Evolutionary conservation across 1,140 invertebrate species (phyloP).

Genomic region (Pemphigus obesinymphae): DNA sequence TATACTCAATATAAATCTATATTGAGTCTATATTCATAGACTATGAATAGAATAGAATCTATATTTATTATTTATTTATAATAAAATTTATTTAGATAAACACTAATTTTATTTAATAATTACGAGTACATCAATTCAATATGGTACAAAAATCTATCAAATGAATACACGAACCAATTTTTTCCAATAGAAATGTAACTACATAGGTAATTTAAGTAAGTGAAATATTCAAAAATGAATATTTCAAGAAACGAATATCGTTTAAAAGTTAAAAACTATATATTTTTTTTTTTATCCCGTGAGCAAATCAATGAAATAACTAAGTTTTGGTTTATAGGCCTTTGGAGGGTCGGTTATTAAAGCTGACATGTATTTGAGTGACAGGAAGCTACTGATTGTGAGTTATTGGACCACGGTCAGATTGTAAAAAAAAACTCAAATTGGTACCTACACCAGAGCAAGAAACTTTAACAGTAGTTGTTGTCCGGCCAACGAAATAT

Average conservation of each 20-base stretch:
- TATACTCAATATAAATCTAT: too few species aligned
- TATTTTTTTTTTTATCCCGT: neutral
- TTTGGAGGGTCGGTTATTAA: neutral
- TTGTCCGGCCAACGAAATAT: constrained; percentile 21
- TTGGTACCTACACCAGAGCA: neutral
- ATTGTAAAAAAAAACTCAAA: constrained; percentile 24
- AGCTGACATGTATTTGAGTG: neutral
- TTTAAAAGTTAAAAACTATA: neutral
- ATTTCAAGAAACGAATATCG: neutral
- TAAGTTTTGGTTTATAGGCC: neutral
- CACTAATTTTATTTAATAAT: too few species aligned
- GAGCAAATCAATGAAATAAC: neutral
- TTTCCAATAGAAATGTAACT: too few species aligned
- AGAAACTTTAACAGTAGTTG: constrained; percentile 28
- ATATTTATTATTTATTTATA: too few species aligned
- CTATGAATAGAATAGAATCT: too few species aligned
- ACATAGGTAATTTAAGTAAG: too few species aligned
- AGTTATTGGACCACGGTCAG: neutral
- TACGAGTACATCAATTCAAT: too few species aligned
- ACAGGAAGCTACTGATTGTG: neutral
- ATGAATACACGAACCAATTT: too few species aligned
- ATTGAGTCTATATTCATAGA: too few species aligned
- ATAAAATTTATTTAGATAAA: too few species aligned
- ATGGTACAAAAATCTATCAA: too few species aligned
- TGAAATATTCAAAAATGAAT: neutral